Evolutionary conservation across 2,113 vertebrate genomes (phyloP).

Genomic region (Platycercus adscitus): DNA sequence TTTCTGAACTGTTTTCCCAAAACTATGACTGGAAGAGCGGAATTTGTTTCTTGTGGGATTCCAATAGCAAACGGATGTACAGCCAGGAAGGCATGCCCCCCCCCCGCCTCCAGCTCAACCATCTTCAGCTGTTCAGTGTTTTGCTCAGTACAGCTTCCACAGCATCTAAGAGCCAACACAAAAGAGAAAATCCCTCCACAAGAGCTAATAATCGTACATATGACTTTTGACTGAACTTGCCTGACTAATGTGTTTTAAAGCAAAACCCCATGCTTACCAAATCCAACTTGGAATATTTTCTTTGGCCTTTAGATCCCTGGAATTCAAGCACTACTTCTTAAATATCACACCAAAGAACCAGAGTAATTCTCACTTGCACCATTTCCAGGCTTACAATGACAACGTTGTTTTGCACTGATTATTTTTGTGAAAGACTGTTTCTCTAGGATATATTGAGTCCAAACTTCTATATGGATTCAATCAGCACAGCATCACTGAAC

Average conservation of each 20-base stretch:
- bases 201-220: constrained; percentile 15
- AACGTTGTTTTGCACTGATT: neutral
- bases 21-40: neutral
- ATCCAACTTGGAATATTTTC: constrained; percentile 35
- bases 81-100: neutral
- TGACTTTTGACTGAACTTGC: constrained; percentile 33
- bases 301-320: constrained; percentile 20
- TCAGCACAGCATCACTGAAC: neutral
- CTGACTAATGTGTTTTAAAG: constrained; percentile 45
- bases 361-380: neutral
- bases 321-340: neutral
- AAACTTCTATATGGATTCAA: neutral
- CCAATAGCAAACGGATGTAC: neutral
- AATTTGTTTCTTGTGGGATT: constrained; percentile 42
- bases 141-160: neutral
- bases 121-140: constrained; percentile 27
- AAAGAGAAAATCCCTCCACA: constrained; percentile 13
- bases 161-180: constrained; percentile 19
- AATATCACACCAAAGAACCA: neutral
- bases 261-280: neutral
- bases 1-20: neutral
- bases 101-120: neutral
- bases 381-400: neutral
- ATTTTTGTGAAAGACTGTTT: neutral
- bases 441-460: neutral